Evolutionary conservation across 2,888 invertebrate species (phyloP).

Genomic region (Spialia ferax): DNA sequence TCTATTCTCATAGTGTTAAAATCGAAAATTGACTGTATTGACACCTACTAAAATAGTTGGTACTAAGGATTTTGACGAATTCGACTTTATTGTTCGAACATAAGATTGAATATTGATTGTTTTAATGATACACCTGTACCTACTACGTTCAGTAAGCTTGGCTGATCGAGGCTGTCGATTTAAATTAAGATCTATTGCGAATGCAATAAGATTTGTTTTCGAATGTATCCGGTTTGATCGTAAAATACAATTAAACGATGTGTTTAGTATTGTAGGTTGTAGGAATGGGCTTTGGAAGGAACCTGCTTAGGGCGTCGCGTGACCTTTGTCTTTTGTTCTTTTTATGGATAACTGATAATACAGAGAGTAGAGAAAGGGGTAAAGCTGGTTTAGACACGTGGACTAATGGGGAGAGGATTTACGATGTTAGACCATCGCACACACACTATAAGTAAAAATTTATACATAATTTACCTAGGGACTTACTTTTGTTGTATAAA

Average conservation of each 20-base stretch:
- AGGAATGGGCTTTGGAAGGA: background rate
- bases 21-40: background rate
- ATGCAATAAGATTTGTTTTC: background rate
- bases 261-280: background rate
- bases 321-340: background rate
- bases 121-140: background rate
- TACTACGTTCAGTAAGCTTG: background rate
- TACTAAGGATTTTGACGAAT: no score
- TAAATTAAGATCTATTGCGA: background rate
- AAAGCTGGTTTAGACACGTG: no score
- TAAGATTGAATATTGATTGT: background rate
- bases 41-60: no score
- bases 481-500: no score
- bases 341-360: no score
- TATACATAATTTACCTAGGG: no score
- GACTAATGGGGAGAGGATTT: no score
- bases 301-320: background rate
- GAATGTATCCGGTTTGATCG: background rate
- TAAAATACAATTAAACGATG: background rate
- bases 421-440: no score
- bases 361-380: no score
- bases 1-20: background rate
- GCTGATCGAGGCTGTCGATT: background rate
- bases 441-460: no score
- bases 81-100: no score